Evolutionary conservation across 2,113 vertebrate genomes (phyloP), one percentile per base, ranked within the genome.

Genomic region (Plotosus lineatus): DNA sequence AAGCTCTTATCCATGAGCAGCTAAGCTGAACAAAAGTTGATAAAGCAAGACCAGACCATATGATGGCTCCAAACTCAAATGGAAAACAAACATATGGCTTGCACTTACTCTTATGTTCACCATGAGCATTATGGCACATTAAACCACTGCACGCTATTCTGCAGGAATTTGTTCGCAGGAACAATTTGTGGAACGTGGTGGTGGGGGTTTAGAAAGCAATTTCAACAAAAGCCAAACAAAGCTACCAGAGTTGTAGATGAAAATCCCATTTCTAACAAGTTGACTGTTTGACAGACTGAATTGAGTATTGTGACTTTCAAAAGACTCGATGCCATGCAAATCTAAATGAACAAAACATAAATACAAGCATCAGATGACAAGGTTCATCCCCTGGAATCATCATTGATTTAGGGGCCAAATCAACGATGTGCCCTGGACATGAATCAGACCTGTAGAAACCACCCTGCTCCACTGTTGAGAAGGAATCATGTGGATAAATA

Each of bases 291-390:
- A 65, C 58, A 79, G 74, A 40, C 60, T 5, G 19, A 75, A 36
- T 21, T 81, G 44, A 74, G 53, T 14, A 15, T 38, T 14, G 15
- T 38, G 75, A 36, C 73, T 82, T 65, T 48, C 23, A 61, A 68
- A 66, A 33, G 17, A 63, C 65, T 78, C 44, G 66, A 15, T 53
- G 56, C 44, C 48, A 77, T 60, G 81, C 55, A 28, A 84, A 84
- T 44, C 44, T 53, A 78, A 63, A 61, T 63, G 1, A 44, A 76
- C 51, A 65, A 53, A 74, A 44, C 42, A 58, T 48, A 63, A 80
- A 83, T 44, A 78, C 12, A 23, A 48, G 14, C 58, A n/a, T 83
- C 82, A 68, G 61, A 75, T 42, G 42, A 61, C 50, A 23, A 42
- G 33, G 36, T 68, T 78, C 68, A 51, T 80, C 65, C 63, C 21